Percentiles rank a stretch among this genome's conserved stretches.
Conservation (phyloP, 2,797 vertebrate genomes). For the Darevskia nairensis region DNA sequence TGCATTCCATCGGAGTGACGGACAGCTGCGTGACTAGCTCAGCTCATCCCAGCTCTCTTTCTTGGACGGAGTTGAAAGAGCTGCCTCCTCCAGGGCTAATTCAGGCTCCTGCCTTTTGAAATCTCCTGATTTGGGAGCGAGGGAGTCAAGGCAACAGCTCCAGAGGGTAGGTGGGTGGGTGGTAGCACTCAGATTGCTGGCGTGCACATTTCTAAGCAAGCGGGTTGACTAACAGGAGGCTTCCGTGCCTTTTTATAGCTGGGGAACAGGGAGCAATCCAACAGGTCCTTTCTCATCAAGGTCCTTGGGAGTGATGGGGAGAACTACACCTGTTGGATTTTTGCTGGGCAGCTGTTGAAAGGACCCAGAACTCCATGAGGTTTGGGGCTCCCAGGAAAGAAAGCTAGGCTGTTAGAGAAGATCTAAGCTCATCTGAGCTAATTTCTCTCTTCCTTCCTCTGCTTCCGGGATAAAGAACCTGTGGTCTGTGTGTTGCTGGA, state of each 20-base stretch:
- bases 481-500: background rate
- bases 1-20: constrained; percentile 40
- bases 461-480: background rate
- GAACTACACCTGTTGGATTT: constrained; percentile 1
- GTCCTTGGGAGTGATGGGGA: background rate
- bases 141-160: constrained; percentile 45
- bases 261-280: background rate
- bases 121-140: constrained; percentile 11
- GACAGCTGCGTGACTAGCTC: constrained; percentile 44
- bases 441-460: background rate
- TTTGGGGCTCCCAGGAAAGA: background rate
- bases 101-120: constrained; percentile 39
- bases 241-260: too few relatives aligned
- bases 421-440: background rate
- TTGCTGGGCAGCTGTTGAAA: background rate
- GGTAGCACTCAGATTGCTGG: background rate
- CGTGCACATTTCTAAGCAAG: constrained; percentile 28
- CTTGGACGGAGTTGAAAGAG: constrained; percentile 46
- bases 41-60: constrained; percentile 36
- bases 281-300: background rate
- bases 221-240: background rate
- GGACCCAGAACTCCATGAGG: background rate
- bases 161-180: constrained; percentile 32
- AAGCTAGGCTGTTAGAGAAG: background rate
- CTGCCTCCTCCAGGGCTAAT: constrained; percentile 42